Percentiles rank a stretch among this genome's conserved stretches.
Evolutionary conservation across 2,888 invertebrate genomes (phyloP).

Genomic region (Leptodirus hochenwartii): DNA sequence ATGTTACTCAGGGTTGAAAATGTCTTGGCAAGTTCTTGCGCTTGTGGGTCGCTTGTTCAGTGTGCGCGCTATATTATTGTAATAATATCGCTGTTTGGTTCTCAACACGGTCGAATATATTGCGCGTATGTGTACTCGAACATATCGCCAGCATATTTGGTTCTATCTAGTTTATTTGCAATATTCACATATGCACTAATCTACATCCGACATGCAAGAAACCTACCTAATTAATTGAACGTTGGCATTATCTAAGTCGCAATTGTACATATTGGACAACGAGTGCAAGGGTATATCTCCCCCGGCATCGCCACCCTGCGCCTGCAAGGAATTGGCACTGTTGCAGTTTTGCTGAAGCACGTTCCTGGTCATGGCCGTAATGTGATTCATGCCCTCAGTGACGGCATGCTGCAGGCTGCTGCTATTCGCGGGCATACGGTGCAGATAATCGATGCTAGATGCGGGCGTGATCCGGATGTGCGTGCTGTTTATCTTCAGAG

Average conservation of each 20-base stretch:
- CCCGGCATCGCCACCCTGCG: constrained; percentile 14
- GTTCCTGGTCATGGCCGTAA: constrained; percentile 31
- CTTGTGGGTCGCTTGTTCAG: too few relatives aligned
- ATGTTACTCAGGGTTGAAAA: constrained; percentile 7
- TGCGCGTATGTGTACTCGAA: too few relatives aligned
- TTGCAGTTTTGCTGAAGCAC: constrained; percentile 23
- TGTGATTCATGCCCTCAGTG: constrained; percentile 37
- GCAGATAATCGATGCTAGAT: constrained; percentile 32
- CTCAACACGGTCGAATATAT: too few relatives aligned
- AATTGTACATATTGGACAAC: constrained; percentile 42
- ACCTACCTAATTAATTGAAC: constrained; percentile 13
- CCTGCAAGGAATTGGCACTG: constrained; percentile 21
- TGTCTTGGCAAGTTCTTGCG: neutral
- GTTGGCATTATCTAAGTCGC: constrained; percentile 34
- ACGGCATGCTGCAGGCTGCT: constrained; percentile 31
- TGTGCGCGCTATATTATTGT: too few relatives aligned
- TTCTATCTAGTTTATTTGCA: too few relatives aligned
- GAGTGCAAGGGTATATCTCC: constrained; percentile 52
- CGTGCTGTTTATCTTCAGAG: constrained; percentile 37
- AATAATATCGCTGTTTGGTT: too few relatives aligned
- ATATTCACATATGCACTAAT: neutral
- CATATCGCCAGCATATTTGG: too few relatives aligned
- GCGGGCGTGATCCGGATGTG: constrained; percentile 29
- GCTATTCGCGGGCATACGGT: constrained; percentile 39
- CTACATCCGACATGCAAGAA: neutral